Evolutionary conservation across 2,888 invertebrate species (phyloP), one percentile per base, ranked within the genome.

Genomic region (Drosophila ustulata): DNA sequence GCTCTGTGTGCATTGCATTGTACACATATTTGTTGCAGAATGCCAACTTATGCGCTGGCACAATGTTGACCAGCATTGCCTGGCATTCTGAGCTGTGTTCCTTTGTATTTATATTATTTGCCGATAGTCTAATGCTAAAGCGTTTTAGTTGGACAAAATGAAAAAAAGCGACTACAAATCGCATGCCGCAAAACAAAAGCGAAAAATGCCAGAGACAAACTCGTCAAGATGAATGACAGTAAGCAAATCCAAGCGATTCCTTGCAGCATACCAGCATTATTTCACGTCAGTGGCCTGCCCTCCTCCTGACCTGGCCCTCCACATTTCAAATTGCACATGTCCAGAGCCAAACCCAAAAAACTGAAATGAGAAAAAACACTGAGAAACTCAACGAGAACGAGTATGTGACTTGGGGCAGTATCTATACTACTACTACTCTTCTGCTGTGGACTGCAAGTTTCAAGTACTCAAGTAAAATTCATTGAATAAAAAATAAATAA

Each of bases 401-500:
- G 46, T 65, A 58, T 78, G 75, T 74, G 66, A 52, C 73, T 66
- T 52, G 45, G 43, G 67, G 68, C 53, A 39, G 56, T 59, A 18
- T 18, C 18, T 18, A 18, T 43, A 46, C n/a, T 4, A n/a, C 37
- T 37, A 30, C 37, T 1, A 37, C 30, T 58, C 43, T 30, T 18
- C 18, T 30, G 28, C 28, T 5, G 51, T 46, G 59, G 55, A 62
- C 37, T 59, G 59, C 67, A 50, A 34, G 50, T 50, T 50, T 49
- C 57, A 77, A 82, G 87, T 89, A 75, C 89, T 74, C 78, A 65
- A 80, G 84, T 78, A 74, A 87, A 86, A 76, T 81, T 76, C 80
- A 76, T 76, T 82, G 69, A 88, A 80, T 74, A 78, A 72, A 81
- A 79, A 88, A 86, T 89, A 89, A 88, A 89, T 88, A 87, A 87